Base-by-base conservation (phyloP, 2,113 vertebrate genomes). In the Stigmatopora nigra region DNA sequence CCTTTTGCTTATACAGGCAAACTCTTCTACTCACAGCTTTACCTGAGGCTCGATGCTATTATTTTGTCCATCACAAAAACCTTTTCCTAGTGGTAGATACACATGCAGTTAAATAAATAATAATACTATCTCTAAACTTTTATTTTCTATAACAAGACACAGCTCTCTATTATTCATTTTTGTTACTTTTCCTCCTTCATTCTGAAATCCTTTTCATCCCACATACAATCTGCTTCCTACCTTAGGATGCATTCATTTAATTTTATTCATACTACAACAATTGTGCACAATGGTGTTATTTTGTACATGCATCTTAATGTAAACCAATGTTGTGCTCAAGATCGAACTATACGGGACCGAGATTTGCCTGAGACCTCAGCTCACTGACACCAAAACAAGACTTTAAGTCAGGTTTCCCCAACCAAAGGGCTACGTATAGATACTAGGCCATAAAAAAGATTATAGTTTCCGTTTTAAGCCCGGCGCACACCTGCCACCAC, bases 21-120 rank as follows among this genome's bases (percentile, higher is more conserved):
- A 70, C 84, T 86, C 81, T 73, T 81, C 74, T 79, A 77, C 84
- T 82, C 71, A 77, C 73, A 77, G 86, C 86, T 84, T 91, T 92
- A 94, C 94, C 93, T 94, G 94, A 93, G 90, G 78, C 87, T 73
- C 78, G 82, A 79, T 78, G 83, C 85, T 85, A 82, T 82, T 80
- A 70, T 80, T 83, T 80, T 70, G 66, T 79, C 75, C 70, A 70
- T 80, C 75, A 74, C 63, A 73, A 75, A 69, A 63, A 73, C 69
- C 72, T 83, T 71, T 69, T 82, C 78, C 71, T 65, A 80, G 70
- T 86, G 82, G 75, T 83, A 84, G 72, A 83, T 84, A 79, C 81
- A 74, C 77, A 80, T 69, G 80, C 71, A 70, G 86, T 87, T 79
- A 77, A 82, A 78, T 89, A 91, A 91, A 92, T 90, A 82, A 88